These are phyloP conservation scores for Melieria omissa DNA, from an alignment of 2,888 invertebrate species.

Conservation along the genomic window DNA sequence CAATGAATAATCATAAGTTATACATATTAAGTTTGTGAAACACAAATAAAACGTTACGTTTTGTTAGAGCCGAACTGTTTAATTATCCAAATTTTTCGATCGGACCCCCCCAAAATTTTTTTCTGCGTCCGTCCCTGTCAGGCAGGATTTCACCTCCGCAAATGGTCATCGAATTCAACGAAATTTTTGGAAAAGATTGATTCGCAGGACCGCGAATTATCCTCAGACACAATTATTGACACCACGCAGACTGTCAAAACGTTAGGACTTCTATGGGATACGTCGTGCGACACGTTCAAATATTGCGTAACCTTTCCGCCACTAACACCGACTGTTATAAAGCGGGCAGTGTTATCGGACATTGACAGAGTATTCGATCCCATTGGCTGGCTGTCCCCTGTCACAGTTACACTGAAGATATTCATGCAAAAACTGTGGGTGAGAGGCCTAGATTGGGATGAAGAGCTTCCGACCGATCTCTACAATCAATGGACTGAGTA, in stretches of 20 bases:
- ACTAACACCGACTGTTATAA: slow-evolving; percentile 21
- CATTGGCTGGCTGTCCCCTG: neutral
- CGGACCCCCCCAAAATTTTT: too few species aligned
- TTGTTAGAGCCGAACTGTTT: too few species aligned
- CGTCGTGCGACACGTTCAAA: slow-evolving; percentile 15
- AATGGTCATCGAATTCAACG: slow-evolving; percentile 25
- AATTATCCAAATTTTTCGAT: too few species aligned
- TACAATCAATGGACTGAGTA: neutral
- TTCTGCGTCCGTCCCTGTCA: too few species aligned
- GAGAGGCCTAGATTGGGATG: slow-evolving; percentile 28
- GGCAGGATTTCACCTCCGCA: slow-evolving; percentile 13
- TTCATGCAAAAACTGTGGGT: slow-evolving; percentile 20
- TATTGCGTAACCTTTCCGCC: slow-evolving; percentile 8
- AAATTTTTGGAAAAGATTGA: slow-evolving; percentile 10
- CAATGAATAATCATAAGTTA: too few species aligned
- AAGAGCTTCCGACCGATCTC: slow-evolving; percentile 5
- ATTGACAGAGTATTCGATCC: slow-evolving; percentile 27
- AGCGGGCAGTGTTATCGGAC: slow-evolving; percentile 34
- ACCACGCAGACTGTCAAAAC: slow-evolving; percentile 28
- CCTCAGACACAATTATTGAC: neutral
- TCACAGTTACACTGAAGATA: neutral
- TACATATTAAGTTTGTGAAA: too few species aligned
- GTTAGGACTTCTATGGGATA: slow-evolving; percentile 32
- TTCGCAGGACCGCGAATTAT: neutral
- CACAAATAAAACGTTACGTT: too few species aligned